Evolutionary conservation across 2,888 invertebrate species (phyloP).

Genomic region (Amphimallon solstitiale): DNA sequence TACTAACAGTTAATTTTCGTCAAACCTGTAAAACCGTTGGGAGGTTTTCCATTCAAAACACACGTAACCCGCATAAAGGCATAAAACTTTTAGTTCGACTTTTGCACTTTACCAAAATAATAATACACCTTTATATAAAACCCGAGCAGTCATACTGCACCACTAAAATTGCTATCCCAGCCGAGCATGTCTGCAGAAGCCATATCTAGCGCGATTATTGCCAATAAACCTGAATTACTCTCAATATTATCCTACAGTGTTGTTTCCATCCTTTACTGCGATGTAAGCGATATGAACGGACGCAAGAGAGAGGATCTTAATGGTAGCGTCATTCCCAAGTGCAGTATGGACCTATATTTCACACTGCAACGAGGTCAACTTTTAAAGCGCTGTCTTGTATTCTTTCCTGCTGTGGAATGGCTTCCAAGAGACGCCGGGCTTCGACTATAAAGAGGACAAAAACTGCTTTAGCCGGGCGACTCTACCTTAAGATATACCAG

Average conservation of each 20-base stretch:
- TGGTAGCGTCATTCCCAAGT: conserved; percentile 48
- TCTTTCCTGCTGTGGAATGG: conserved; percentile 51
- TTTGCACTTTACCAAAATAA: conserved; percentile 48
- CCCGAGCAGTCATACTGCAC: conserved; percentile 46
- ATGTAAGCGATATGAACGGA: conserved; percentile 24
- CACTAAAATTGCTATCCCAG: conserved; percentile 51
- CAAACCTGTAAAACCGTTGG: not conserved
- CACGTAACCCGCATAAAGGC: conserved; percentile 20
- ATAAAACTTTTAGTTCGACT: conserved; percentile 42
- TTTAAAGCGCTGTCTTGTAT: conserved; percentile 52
- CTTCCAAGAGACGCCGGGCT: conserved; percentile 50
- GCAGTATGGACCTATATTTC: conserved; percentile 53
- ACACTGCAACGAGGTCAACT: conserved; percentile 53
- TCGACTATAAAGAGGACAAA: conserved; percentile 46
- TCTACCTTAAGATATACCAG: conserved; percentile 38
- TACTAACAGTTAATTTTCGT: conserved; percentile 21
- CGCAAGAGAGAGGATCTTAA: conserved; percentile 39
- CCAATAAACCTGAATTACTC: conserved; percentile 62
- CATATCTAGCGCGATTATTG: conserved; percentile 57
- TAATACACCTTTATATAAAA: conserved; percentile 49
- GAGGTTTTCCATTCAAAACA: conserved; percentile 18
- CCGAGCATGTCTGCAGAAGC: conserved; percentile 56
- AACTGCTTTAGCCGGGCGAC: conserved; percentile 46
- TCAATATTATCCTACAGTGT: conserved; percentile 56
- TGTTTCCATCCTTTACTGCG: conserved; percentile 40